Evolutionary conservation across 2,113 vertebrate genomes (phyloP), one percentile per base, ranked within the genome.

Genomic region (Petaurus breviceps): DNA sequence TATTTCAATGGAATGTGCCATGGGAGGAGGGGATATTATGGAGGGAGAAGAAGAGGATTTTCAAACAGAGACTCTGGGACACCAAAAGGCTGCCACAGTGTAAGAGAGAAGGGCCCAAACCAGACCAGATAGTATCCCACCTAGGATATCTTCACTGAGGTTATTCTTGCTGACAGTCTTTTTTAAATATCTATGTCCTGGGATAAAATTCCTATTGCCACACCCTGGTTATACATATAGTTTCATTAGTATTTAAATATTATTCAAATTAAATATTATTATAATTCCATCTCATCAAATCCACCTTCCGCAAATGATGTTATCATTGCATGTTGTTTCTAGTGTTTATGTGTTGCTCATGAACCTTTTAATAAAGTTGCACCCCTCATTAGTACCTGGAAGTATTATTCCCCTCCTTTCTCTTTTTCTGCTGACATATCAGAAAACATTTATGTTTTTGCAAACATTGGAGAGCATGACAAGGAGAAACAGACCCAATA

Each of bases 281-380:
- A 84, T 43, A 22, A 84, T 22, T 43, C n/a, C 19, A 84, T 84
- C 55, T 53, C 51, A 14, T 12, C 5, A 46, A 22, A 16, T 5
- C 54, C 10, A 89, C 51, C 43, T 49, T n/a, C 94, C 46, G 90
- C 95, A 94, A 3, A 25, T 96, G 94, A 50, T 95, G 92, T 95
- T 96, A 96, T 97, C 89, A 96, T 95, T 94, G 92, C 95, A 93
- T 96, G 50, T 97, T 97, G 93, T 97, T 98, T 97, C 96, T 97
- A 91, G 95, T 90, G 0, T 91, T 95, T 94, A 94, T 91, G 91
- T 95, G 94, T 97, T 95, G 95, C 97, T 98, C 98, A 98, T 98
- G 97, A 98, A 95, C 96, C 98, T 98, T 96, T 97, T 97, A 98
- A 98, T 98, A 98, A 98, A 98, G 97, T 95, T 96, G 95, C 97